phyloP scores from a whole-genome alignment of 2,113 vertebrate genomes.

The Bos indicus region DNA sequence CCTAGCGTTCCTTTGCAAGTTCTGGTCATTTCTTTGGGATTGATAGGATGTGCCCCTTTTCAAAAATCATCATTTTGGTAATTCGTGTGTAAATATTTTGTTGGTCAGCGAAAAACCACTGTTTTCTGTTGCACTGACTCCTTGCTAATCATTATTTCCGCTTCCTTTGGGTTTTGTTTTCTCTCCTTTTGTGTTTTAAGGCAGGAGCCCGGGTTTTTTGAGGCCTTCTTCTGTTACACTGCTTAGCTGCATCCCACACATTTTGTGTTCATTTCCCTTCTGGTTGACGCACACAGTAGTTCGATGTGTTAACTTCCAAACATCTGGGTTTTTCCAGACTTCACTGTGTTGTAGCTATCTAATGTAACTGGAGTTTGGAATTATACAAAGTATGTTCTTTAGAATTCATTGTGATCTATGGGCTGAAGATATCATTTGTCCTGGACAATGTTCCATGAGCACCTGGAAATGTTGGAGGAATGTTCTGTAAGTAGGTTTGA shows the following conservation, averaged over 20 bases:
- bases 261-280: neutral
- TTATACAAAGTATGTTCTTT: neutral
- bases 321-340: neutral
- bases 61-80: neutral
- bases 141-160: neutral
- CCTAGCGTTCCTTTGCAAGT: neutral
- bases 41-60: neutral
- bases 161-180: neutral
- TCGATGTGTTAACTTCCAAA: neutral
- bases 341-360: neutral
- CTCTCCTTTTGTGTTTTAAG: neutral
- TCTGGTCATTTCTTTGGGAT: neutral
- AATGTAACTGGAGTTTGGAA: neutral
- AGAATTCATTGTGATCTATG: neutral
- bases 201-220: neutral
- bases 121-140: neutral
- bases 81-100: neutral
- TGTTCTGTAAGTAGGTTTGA: neutral
- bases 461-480: neutral
- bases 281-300: neutral
- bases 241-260: neutral
- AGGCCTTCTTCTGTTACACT: neutral
- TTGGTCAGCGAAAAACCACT: neutral
- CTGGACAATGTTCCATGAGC: neutral
- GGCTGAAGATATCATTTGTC: neutral